Evolutionary conservation across 2,113 vertebrate genomes (phyloP), one percentile per base, ranked within the genome.

Genomic region (Picathartes gymnocephalus): DNA sequence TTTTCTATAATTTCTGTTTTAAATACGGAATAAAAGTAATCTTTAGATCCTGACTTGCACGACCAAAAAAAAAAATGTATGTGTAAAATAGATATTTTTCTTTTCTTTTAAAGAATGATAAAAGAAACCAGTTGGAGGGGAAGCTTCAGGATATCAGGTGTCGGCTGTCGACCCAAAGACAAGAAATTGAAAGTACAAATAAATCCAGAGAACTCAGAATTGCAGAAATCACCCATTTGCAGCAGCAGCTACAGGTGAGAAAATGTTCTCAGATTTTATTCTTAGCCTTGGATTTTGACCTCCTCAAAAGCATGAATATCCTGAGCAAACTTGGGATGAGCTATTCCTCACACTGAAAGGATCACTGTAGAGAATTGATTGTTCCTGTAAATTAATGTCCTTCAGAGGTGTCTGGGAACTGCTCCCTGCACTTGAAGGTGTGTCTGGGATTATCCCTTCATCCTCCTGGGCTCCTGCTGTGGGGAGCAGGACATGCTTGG

Each of bases 171-270:
- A 98, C 98, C 70, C 99, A 99, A 98, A 98, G 99, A 86, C 98
- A 99, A 77, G 99, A 99, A 87, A 99, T 99, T 68, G 99, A 99
- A 97, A 99, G 98, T 94, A 99, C 99, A 50, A 99, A 99, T 97
- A 99, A 99, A 96, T 99, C 98, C 28, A 97, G 99, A 81, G 99
- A 99, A 65, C 97, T 98, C 21, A 98, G 99, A 96, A 99, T 99
- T 50, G 99, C 99, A 7, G 99, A 99, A 94, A 99, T 99, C 96
- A 99, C 99, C 11, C 98, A 99, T 80, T 97, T 99, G 14, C 99
- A 99, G 81, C 99, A 99, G 73, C 99, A 99, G 94, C 97, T 99
- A 68, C 99, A 99, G 98, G 99, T 99, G 83, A 81, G 96, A 5
- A 33, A 54, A 40, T 1, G 0, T 35, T 54, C 44, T 68, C 40